Evolutionary conservation across 2,888 invertebrate genomes (phyloP).

Genomic region (Leucozona laternaria): DNA sequence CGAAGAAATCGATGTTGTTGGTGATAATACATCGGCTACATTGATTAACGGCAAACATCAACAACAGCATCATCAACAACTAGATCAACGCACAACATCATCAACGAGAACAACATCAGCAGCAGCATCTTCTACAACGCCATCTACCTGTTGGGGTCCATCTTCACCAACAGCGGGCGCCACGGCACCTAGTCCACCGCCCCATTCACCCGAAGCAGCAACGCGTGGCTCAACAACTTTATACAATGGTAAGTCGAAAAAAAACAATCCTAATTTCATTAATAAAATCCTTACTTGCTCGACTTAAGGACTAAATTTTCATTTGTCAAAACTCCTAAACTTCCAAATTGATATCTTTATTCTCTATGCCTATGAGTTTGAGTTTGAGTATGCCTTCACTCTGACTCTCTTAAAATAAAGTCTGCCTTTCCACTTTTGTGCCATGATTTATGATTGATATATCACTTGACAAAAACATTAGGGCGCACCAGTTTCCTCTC

Average conservation of each 20-base stretch:
- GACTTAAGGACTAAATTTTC: constrained; percentile 62
- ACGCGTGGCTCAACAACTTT: constrained; percentile 89
- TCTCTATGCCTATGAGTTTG: background rate
- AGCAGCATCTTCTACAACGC: constrained; percentile 78
- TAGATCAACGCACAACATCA: constrained; percentile 72
- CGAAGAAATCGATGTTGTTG: constrained; percentile 95
- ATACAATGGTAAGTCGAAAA: constrained; percentile 88
- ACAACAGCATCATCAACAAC: constrained; percentile 76
- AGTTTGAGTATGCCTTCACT: background rate
- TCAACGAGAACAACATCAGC: constrained; percentile 56
- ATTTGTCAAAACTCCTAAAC: constrained; percentile 55
- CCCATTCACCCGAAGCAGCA: constrained; percentile 86
- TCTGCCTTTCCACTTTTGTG: constrained; percentile 21
- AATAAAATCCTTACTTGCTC: constrained; percentile 49
- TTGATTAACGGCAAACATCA: constrained; percentile 56
- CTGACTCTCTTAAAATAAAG: background rate
- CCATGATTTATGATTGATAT: constrained; percentile 74
- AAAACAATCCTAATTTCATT: background rate
- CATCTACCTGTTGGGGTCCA: constrained; percentile 88
- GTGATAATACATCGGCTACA: constrained; percentile 84
- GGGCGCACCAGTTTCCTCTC: constrained; percentile 25
- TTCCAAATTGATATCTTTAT: constrained; percentile 19
- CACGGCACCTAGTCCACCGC: constrained; percentile 90
- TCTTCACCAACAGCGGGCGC: constrained; percentile 91
- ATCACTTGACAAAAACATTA: constrained; percentile 70